A percentile compares a stretch with the other conserved stretches of the same genome.
Conservation (phyloP, 2,113 vertebrate genomes). For the Aegotheles bennettii region DNA sequence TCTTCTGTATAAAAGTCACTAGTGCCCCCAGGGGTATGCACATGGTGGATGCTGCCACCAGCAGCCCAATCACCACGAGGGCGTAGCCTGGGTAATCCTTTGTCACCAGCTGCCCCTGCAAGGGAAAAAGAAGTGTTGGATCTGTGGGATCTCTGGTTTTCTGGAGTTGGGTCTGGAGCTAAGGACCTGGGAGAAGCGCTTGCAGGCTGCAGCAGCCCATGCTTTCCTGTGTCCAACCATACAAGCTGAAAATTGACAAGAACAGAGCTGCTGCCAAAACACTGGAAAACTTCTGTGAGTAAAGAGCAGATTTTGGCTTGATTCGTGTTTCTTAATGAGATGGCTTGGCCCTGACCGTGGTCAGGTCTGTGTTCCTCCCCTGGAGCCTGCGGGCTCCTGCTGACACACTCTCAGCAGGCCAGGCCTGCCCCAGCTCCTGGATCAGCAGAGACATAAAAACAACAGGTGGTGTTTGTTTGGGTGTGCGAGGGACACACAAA, state of each 20-base stretch:
- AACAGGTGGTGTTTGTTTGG: neutral
- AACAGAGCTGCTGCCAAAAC: neutral
- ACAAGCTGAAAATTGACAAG: neutral
- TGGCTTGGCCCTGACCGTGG: neutral
- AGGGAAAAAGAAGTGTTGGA: neutral
- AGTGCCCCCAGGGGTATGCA: conserved; percentile 85
- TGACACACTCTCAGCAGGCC: neutral
- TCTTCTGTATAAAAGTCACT: conserved; percentile 62
- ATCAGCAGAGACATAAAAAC: neutral
- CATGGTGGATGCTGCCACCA: conserved; percentile 78
- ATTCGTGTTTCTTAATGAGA: neutral
- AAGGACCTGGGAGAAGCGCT: accelerated
- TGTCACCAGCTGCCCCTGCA: conserved; percentile 83
- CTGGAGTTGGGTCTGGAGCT: neutral
- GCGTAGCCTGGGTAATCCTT: conserved; percentile 80
- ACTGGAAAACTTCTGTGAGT: too few species aligned
- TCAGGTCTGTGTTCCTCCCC: neutral
- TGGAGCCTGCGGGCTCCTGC: neutral
- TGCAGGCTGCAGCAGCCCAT: neutral
- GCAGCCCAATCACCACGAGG: conserved; percentile 80
- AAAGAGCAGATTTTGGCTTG: neutral
- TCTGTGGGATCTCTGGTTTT: neutral
- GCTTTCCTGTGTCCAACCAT: neutral
- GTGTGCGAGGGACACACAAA: neutral
- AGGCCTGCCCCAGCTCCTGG: accelerated